Evolutionary conservation across 2,888 invertebrate genomes (phyloP).

Genomic region (Orchesella flavescens): DNA sequence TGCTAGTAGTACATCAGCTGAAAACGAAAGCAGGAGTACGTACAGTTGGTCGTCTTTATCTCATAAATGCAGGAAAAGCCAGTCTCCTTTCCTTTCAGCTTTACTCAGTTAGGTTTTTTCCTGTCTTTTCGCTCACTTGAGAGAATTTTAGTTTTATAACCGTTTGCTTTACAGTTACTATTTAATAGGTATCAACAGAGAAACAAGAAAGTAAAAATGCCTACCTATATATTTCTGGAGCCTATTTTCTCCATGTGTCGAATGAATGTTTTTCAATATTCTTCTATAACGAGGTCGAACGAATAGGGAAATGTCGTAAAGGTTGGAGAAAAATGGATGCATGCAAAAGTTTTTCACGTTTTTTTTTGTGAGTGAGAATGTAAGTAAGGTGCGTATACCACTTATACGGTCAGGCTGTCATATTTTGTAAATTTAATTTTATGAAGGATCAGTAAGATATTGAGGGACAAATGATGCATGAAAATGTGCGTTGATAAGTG

Average conservation of each 20-base stretch:
- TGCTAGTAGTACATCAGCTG: too few relatives aligned
- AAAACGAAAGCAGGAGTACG: too few relatives aligned
- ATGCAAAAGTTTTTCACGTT: constrained; percentile 4
- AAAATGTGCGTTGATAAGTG: too few relatives aligned
- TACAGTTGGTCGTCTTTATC: constrained; percentile 4
- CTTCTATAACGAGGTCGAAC: neutral
- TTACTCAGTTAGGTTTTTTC: neutral
- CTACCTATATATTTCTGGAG: neutral
- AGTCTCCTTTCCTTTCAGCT: neutral
- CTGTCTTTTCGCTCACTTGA: too few relatives aligned
- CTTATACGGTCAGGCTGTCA: too few relatives aligned
- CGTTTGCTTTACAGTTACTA: neutral
- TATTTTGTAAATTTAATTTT: too few relatives aligned
- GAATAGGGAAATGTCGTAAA: too few relatives aligned
- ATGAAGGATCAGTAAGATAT: too few relatives aligned
- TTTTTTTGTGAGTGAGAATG: neutral
- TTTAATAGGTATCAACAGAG: neutral
- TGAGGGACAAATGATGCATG: too few relatives aligned
- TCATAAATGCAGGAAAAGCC: constrained; percentile 3
- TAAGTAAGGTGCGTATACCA: too few relatives aligned
- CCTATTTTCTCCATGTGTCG: neutral
- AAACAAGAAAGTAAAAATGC: neutral
- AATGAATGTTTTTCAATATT: constrained; percentile 3
- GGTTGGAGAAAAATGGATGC: neutral
- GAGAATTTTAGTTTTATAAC: constrained; percentile 8